Evolutionary conservation across 1,140 invertebrate species (phyloP).

Genomic region (Aphaenogaster floridana): DNA sequence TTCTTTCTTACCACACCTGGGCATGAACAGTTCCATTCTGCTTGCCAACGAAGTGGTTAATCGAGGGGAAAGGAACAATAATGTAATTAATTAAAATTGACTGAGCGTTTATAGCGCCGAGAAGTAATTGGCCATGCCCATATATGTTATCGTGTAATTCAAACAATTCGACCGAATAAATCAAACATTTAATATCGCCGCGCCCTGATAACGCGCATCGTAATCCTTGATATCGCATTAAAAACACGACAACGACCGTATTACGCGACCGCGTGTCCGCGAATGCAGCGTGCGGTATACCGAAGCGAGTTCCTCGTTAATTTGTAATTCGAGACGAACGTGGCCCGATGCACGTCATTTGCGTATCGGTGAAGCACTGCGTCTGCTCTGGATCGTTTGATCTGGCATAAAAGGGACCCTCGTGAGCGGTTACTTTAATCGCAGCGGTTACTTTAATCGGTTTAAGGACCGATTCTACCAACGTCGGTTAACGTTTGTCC

Average conservation of each 20-base stretch:
- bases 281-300: neutral
- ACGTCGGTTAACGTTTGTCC: neutral
- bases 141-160: conserved; percentile 33
- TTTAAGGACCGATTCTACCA: conserved; percentile 16
- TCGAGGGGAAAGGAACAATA: conserved; percentile 17
- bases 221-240: conserved; percentile 35
- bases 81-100: conserved; percentile 57
- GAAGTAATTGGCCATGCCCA: conserved; percentile 16
- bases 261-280: neutral
- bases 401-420: neutral
- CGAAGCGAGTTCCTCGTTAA: neutral
- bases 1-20: too few species aligned
- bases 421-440: neutral
- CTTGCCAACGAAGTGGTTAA: neutral
- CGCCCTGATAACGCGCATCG: neutral
- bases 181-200: conserved; percentile 51
- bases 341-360: conserved; percentile 16
- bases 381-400: neutral
- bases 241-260: neutral
- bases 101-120: neutral
- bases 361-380: conserved; percentile 22
- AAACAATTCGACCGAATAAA: conserved; percentile 46
- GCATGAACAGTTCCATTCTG: too few species aligned
- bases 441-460: conserved; percentile 10
- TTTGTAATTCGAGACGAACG: conserved; percentile 39